Evolutionary conservation across 2,113 vertebrate genomes (phyloP), one percentile per base, ranked within the genome.

Genomic region (Erythrolamprus reginae): DNA sequence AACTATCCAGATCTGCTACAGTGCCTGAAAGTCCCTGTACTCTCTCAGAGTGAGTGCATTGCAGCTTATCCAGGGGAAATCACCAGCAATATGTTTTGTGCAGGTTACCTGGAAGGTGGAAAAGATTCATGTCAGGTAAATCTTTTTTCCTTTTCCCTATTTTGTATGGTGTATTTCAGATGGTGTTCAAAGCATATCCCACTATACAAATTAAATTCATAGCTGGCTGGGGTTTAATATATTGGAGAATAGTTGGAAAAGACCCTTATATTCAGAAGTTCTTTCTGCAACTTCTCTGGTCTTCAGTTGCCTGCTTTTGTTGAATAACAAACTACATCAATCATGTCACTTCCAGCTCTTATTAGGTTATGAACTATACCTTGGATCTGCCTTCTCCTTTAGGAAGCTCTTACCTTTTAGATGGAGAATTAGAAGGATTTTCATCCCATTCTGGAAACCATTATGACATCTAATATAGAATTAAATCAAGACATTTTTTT

Each of bases 41-140:
- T 98, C 94, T 97, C 96, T 52, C 92, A 97, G 92, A 95, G 42
- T 92, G 94, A 91, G 94, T 98, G 97, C 94, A 96, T 0, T 89
- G 93, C 1, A 4, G 61, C 97, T 93, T 98, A 98, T 94, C 98
- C 98, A 65, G 97, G 97, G 65, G 7, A 97, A 95, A 98, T 98
- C 95, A 97, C 97, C 93, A 89, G 88, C 92, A 98, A 98, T 96
- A 98, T 98, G 98, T 96, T 98, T 96, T 98, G 98, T 56, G 95
- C 97, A 90, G 98, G 98, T 92, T 98, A 93, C 93, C 47, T 98
- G 17, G 97, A 97, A 90, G 98, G 98, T 94, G 97, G 98, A 93
- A 98, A 97, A 93, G 98, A 98, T 94, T 97, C 98, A 65, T 98
- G 98, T 96, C 97, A 98, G 97, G 98, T 98, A 96, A 93, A 1